Conservation (phyloP, 2,113 vertebrate species). For the Callaeas wilsoni region DNA sequence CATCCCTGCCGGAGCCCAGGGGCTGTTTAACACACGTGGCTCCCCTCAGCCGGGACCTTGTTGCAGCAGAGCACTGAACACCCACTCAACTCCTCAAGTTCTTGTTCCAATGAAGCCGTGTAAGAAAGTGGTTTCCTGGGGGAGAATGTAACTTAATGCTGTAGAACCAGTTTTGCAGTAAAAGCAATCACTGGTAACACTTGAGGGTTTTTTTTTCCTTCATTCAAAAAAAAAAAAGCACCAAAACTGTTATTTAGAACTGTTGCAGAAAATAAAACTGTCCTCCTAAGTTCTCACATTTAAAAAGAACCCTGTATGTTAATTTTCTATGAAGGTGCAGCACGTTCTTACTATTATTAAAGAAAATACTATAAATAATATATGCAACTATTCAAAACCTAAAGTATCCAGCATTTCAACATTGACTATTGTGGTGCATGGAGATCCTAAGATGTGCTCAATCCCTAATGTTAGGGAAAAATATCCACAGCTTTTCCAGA, state of each 20-base stretch:
- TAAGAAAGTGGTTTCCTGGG: background rate
- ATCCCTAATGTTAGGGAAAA: background rate
- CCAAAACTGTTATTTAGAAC: background rate
- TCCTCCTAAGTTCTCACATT: background rate
- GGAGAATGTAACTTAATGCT: background rate
- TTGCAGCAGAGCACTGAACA: background rate
- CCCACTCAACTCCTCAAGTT: background rate
- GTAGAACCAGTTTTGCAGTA: background rate
- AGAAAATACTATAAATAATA: background rate
- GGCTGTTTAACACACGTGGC: background rate
- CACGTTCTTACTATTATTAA: background rate
- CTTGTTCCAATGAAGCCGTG: background rate
- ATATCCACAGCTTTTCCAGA: background rate
- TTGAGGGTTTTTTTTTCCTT: rapidly evolving
- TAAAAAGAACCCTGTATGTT: background rate
- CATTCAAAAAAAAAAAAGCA: background rate
- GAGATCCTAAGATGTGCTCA: background rate
- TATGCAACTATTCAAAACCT: background rate
- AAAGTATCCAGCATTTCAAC: background rate
- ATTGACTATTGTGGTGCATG: background rate
- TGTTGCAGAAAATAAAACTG: background rate
- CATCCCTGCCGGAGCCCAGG: background rate
- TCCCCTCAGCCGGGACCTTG: background rate
- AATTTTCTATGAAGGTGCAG: background rate
- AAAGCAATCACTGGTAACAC: background rate